Evolutionary conservation across 1,140 invertebrate genomes (phyloP).

Genomic region (Berghia stephanieae): DNA sequence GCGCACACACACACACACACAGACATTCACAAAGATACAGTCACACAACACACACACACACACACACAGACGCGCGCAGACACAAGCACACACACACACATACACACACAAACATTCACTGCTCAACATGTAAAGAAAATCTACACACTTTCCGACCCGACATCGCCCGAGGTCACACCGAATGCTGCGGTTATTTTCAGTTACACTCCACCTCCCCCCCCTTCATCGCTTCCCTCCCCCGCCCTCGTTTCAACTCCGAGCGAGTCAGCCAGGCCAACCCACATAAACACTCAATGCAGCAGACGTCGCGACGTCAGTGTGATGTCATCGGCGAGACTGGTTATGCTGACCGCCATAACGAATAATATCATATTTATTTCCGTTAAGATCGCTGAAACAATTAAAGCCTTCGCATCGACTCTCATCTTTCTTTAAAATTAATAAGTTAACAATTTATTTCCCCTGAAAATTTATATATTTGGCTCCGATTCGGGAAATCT

Average conservation of each 20-base stretch:
- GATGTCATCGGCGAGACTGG: constrained; percentile 45
- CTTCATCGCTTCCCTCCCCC: background rate
- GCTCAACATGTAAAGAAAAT: background rate
- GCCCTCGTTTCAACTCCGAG: background rate
- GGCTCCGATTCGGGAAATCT: background rate
- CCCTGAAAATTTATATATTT: constrained; percentile 4
- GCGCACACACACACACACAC: background rate
- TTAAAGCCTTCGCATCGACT: background rate
- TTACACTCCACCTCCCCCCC: too few relatives aligned
- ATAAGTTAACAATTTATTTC: background rate
- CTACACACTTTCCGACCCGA: background rate
- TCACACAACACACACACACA: background rate
- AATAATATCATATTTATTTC: background rate
- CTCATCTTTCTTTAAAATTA: too few relatives aligned
- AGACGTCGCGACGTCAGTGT: constrained; percentile 46
- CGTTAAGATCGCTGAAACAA: background rate
- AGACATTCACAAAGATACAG: background rate
- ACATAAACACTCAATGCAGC: constrained; percentile 32
- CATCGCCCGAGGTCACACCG: constrained; percentile 25
- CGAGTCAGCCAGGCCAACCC: constrained; percentile 10
- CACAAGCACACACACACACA: too few relatives aligned
- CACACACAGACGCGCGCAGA: background rate
- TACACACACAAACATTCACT: too few relatives aligned
- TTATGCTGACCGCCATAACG: constrained; percentile 32
- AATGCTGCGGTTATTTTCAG: background rate